Conservation (phyloP, 2,888 invertebrate genomes). For the Lamellibrachia satsuma region DNA sequence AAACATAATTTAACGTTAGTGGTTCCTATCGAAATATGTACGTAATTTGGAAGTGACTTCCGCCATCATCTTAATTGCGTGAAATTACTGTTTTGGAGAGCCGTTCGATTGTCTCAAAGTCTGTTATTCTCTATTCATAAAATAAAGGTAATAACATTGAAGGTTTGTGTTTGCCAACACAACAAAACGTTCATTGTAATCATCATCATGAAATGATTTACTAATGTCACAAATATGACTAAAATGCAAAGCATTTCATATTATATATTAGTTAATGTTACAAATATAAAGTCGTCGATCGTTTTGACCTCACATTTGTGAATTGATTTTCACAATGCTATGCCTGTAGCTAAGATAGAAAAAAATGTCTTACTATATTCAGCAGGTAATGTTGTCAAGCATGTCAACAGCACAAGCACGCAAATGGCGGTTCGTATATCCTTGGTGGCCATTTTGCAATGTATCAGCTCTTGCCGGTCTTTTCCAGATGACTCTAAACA, state of each 20-base stretch:
- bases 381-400: neutral
- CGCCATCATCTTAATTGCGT: neutral
- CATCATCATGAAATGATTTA: too few species aligned
- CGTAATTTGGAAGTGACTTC: neutral
- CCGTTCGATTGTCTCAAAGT: neutral
- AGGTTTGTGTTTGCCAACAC: neutral
- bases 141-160: neutral
- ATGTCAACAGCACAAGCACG: neutral
- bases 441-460: neutral
- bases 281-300: neutral
- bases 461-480: neutral
- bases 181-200: neutral
- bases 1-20: too few species aligned
- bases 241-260: neutral
- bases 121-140: neutral
- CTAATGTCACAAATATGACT: neutral
- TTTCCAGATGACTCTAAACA: neutral
- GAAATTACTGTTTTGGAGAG: neutral
- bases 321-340: neutral
- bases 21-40: too few species aligned
- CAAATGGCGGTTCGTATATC: neutral
- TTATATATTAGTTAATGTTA: neutral
- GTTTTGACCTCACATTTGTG: neutral
- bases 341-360: neutral
- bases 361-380: neutral